Percentiles rank a stretch among this genome's conserved stretches.
These are phyloP conservation scores for Sycophila texana DNA, from an alignment of 2,888 invertebrate species.

Conservation along the genomic window DNA sequence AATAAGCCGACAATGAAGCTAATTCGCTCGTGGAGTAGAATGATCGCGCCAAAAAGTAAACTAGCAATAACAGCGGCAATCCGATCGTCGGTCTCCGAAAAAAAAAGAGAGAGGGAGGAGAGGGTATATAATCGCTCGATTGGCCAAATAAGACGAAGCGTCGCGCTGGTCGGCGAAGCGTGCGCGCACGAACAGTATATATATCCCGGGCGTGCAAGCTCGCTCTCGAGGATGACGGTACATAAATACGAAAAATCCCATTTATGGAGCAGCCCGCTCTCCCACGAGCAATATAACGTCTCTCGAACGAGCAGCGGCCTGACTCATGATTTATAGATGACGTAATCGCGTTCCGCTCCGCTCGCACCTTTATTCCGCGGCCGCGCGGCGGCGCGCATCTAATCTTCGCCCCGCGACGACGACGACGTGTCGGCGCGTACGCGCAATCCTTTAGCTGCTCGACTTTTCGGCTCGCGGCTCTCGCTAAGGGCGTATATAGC, in stretches of 20 bases:
- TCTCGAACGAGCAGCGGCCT: constrained; percentile 3
- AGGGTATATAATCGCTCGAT: not conserved
- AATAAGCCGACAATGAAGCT: no score
- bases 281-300: constrained; percentile 19
- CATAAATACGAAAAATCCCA: constrained; percentile 44
- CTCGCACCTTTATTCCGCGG: constrained; percentile 39
- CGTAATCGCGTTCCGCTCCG: constrained; percentile 43
- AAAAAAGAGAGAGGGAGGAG: not conserved
- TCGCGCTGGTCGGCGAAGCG: no score
- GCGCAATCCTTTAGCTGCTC: constrained; percentile 13
- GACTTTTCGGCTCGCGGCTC: not conserved
- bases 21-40: no score
- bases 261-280: constrained; percentile 25
- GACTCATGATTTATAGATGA: constrained; percentile 55
- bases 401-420: constrained; percentile 29
- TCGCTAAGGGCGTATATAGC: constrained; percentile 7
- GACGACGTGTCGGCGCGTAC: not conserved
- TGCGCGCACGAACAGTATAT: no score
- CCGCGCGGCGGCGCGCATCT: constrained; percentile 16
- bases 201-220: no score
- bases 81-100: no score
- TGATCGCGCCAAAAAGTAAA: no score
- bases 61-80: no score
- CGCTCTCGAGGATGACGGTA: not conserved
- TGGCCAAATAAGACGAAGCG: no score